Evolutionary conservation across 1,140 invertebrate species (phyloP), one percentile per base, ranked within the genome.

Genomic region (Anoplolepis gracilipes): DNA sequence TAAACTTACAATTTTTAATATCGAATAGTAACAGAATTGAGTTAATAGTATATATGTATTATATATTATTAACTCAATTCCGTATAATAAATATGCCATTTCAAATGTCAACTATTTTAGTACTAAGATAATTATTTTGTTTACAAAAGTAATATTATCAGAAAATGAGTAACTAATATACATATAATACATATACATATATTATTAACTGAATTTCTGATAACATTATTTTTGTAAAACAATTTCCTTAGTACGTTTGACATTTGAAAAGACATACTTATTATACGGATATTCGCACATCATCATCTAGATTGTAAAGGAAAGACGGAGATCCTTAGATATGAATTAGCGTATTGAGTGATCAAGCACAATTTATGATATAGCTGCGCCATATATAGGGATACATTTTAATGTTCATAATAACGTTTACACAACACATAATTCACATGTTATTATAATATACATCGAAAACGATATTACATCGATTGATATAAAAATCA

Each of bases 401-500:
- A 57, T 46, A n/a, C 39, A 55, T 16, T 79, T 39, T 4, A 4
- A 59, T 7, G 8, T 19, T 59, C 2, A 13, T 57, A 46, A 73
- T 73, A 59, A 72, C 49, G 16, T 79, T 30, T 36, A 28, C 25
- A 11, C 42, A 39, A 70, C 11, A 33, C 13, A 22, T 55, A 53
- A 64, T 39, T 42, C 2, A 36, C 33, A 1, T 42, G 3, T 13
- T 49, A 49, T 49, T 4, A 49, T 16, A 3, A 49, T 19, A 49
- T 1, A 49, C 1, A 49, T 49, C 13, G 4, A 49, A 57, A 46
- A 22, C 28, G 67, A 72, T 22, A 6, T 36, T 19, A 73, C 13
- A 82, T 73, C 33, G 25, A 59, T n/a, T n/a, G 67, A 8, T 42
- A 22, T 59, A 82, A 59, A 82, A 82, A 59, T 73, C 49, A 16